These are phyloP conservation scores for Tachypleus tridentatus DNA, from an alignment of 1,140 invertebrate species.

Conservation along the genomic window DNA sequence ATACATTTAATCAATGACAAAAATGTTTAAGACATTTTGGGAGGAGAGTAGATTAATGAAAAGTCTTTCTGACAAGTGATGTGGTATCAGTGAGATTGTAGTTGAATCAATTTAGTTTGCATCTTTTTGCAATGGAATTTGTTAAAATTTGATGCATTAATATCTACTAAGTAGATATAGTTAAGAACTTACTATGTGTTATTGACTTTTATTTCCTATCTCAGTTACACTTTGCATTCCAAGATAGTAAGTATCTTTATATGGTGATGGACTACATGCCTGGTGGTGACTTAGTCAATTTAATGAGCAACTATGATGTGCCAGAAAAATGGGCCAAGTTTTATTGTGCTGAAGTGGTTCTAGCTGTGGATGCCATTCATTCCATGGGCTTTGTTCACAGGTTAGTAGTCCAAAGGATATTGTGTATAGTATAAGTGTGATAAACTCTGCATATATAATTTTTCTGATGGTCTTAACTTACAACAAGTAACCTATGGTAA, in stretches of 20 bases:
- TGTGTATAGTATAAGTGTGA: background rate
- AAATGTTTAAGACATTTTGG: too few species aligned
- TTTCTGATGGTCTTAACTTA: too few species aligned
- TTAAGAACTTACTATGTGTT: background rate
- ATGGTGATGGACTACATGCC: slow-evolving; percentile 99
- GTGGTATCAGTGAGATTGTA: too few species aligned
- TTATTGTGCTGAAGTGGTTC: slow-evolving; percentile 96
- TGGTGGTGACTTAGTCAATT: slow-evolving; percentile 92
- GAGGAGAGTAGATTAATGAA: too few species aligned
- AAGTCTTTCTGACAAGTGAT: too few species aligned
- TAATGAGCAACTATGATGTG: slow-evolving; percentile 98
- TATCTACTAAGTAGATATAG: background rate
- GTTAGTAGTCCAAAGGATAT: slow-evolving; percentile 28
- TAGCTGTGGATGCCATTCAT: slow-evolving; percentile 96
- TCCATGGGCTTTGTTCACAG: slow-evolving; percentile 97
- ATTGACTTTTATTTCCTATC: slow-evolving; percentile 19
- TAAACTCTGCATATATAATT: too few species aligned
- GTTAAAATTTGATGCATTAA: background rate
- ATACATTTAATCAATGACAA: too few species aligned
- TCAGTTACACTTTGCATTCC: slow-evolving; percentile 97
- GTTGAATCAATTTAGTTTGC: too few species aligned
- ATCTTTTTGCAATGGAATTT: too few species aligned
- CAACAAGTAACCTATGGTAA: too few species aligned
- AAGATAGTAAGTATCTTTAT: slow-evolving; percentile 89
- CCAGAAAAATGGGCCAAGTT: slow-evolving; percentile 99